phyloP scores from a whole-genome alignment of 2,797 vertebrate species.

The Melopsittacus undulatus region DNA sequence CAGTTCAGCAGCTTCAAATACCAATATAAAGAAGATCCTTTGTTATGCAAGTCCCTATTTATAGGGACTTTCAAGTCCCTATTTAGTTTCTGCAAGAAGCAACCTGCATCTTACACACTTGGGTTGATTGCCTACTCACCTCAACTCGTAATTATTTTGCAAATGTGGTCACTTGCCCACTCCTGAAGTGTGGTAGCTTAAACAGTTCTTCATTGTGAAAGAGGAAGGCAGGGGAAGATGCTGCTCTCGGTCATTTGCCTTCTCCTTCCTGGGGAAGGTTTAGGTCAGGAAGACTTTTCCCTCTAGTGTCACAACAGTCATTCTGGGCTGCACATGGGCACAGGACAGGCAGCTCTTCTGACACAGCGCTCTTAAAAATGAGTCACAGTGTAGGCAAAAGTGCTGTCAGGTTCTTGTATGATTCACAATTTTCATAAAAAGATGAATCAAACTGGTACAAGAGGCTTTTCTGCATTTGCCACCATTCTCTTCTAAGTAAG shows the following conservation, averaged over 20 bases:
- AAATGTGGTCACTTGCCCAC: neutral
- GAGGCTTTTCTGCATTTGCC: neutral
- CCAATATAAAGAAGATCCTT: neutral
- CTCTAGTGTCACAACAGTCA: neutral
- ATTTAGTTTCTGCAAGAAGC: neutral
- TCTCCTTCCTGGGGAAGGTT: neutral
- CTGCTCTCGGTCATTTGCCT: neutral
- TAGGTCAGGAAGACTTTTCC: neutral
- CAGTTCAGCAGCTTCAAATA: neutral
- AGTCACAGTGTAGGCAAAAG: neutral
- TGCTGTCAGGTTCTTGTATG: neutral
- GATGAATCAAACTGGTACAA: neutral
- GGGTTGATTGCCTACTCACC: neutral
- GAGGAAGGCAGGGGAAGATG: neutral
- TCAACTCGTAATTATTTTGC: neutral
- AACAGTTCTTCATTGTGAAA: neutral
- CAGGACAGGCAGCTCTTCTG: neutral
- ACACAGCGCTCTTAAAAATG: neutral
- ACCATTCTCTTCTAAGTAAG: neutral
- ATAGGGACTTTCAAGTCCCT: neutral
- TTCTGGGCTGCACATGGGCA: rapidly evolving
- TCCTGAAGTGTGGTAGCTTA: neutral
- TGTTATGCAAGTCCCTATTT: neutral
- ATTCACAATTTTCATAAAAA: neutral
- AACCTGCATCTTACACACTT: neutral